These are phyloP conservation scores for Archegozetes longisetosus DNA, from an alignment of 1,140 invertebrate genomes.

Conservation along the genomic window DNA sequence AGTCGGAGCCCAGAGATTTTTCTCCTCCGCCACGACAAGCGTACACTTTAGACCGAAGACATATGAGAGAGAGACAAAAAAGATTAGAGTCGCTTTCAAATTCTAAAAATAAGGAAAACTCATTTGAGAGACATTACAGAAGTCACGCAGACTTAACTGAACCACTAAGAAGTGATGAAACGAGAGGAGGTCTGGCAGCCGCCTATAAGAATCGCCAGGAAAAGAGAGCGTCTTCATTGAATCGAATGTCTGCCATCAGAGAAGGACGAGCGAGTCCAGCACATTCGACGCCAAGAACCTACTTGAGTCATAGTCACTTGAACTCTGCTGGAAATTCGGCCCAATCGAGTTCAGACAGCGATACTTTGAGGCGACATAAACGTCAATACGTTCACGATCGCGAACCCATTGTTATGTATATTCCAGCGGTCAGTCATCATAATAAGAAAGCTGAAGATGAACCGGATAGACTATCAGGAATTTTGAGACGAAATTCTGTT, in stretches of 20 bases:
- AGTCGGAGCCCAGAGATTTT: not conserved
- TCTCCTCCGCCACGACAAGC: not conserved
- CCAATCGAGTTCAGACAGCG: not conserved
- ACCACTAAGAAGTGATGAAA: not conserved
- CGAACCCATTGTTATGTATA: constrained; percentile 17
- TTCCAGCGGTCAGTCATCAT: constrained; percentile 13
- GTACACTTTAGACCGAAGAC: not conserved
- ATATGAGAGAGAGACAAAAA: not conserved
- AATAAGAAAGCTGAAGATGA: not conserved
- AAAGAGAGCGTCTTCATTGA: constrained; percentile 13
- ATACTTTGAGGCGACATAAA: not conserved
- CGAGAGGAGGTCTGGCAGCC: constrained; percentile 14
- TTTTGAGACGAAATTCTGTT: constrained; percentile 5
- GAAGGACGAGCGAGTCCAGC: not conserved
- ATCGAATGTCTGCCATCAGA: constrained; percentile 3
- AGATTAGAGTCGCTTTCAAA: not conserved
- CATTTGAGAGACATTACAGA: not conserved
- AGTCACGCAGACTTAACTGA: not conserved
- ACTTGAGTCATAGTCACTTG: constrained; percentile 9
- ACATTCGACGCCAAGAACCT: not conserved
- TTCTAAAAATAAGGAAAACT: not conserved
- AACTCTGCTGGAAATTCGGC: not conserved
- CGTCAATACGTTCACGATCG: constrained; percentile 1
- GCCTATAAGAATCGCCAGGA: constrained; percentile 13
- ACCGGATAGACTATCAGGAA: not conserved